Conservation (phyloP, 2,797 vertebrate species). For the Helicolenus hilgendorfi region DNA sequence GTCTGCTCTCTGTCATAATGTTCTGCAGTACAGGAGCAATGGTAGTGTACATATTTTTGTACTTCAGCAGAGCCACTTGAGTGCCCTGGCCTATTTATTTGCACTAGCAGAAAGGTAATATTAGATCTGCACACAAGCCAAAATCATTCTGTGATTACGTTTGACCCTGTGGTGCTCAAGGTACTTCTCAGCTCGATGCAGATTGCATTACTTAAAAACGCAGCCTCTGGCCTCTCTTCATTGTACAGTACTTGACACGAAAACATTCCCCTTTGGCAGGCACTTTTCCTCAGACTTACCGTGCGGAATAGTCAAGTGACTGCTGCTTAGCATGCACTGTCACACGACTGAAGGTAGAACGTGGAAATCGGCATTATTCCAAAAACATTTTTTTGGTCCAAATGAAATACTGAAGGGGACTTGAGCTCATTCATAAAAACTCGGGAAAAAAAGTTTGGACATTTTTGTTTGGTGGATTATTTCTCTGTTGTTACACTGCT, state of each 20-base stretch:
- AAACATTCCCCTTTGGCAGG: conserved; percentile 49
- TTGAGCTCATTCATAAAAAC: background rate
- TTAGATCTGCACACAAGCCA: conserved; percentile 66
- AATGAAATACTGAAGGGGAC: background rate
- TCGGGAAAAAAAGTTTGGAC: too few relatives aligned
- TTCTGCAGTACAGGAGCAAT: background rate
- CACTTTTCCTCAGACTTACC: conserved; percentile 32
- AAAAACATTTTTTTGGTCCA: background rate
- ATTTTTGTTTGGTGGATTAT: too few relatives aligned
- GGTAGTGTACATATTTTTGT: conserved; percentile 25
- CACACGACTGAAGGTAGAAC: background rate
- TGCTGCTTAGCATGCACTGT: conserved; percentile 28
- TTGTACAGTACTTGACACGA: conserved; percentile 60
- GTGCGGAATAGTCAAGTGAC: conserved; percentile 38
- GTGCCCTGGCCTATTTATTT: conserved; percentile 64
- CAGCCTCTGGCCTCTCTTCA: conserved; percentile 59
- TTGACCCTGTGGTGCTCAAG: conserved; percentile 59
- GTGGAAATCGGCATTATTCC: background rate
- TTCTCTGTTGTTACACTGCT: too few relatives aligned
- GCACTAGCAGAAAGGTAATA: conserved; percentile 57
- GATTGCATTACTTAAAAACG: conserved; percentile 74
- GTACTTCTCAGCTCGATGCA: conserved; percentile 60
- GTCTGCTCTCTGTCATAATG: conserved; percentile 26
- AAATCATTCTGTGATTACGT: conserved; percentile 74
- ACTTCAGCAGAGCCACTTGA: conserved; percentile 39